Evolutionary conservation across 2,113 vertebrate species (phyloP), one percentile per base, ranked within the genome.

Genomic region (Triplophysa siluroides): DNA sequence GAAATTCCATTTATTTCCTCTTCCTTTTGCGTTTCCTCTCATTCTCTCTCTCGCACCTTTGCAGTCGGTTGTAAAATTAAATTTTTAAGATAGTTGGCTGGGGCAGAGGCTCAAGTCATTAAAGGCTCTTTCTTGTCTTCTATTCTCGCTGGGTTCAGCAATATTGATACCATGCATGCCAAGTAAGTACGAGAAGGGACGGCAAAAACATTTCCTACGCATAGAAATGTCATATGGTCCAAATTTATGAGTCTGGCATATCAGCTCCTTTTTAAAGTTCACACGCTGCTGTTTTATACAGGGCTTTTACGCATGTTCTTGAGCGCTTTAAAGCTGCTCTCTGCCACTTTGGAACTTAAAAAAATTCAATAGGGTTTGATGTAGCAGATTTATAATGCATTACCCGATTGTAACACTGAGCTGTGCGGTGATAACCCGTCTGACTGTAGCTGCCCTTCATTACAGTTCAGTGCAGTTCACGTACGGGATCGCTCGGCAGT

Each of bases 191-290:
- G 43, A 24, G 64, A 24, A 68, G 52, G 56, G 69, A 66, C 47
- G 24, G 50, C 14, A 21, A 81, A 60, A 72, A 72, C 8, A 21
- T 67, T 56, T 18, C 54, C 38, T 72, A 62, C 50, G 75, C 78
- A 78, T 80, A 78, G 81, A 84, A 76, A 76, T 75, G 75, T 76
- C 58, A 80, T 75, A 78, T 24, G 23, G 56, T 38, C 67, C 18
- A 80, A 78, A 84, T 84, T 78, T 86, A 84, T 78, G 69, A 75
- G 76, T 18, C 68, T 66, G 58, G 75, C 77, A 82, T 84, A 84
- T 80, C 77, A 84, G 63, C 65, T 41, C 18, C 26, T 52, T 65
- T 78, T 67, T 76, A 79, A 81, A 77, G 72, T 70, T 69, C 79
- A 76, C 58, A 72, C 45, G 54, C 63, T 81, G 63, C 47, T 56